Percentiles rank a stretch among this genome's conserved stretches.
Conservation (phyloP, 2,888 invertebrate species). For the Perizoma affinitatum region DNA sequence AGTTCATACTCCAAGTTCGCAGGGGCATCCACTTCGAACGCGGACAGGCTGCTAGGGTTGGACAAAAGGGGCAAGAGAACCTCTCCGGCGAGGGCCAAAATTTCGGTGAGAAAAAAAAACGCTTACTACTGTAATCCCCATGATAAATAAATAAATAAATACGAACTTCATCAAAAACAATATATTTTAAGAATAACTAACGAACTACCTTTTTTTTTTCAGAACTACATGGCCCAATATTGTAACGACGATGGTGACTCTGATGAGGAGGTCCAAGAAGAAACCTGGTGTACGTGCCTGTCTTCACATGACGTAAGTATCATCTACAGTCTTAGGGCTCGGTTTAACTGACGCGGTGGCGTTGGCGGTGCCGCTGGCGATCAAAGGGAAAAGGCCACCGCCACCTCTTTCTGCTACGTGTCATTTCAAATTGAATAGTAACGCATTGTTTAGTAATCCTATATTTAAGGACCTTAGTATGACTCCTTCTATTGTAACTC, state of each 20-base stretch:
- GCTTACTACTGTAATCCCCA: too few relatives aligned
- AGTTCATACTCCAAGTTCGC: constrained; percentile 69
- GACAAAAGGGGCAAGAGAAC: constrained; percentile 56
- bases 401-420: too few relatives aligned
- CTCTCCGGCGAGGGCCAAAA: constrained; percentile 57
- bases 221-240: constrained; percentile 62
- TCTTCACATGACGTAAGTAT: constrained; percentile 70
- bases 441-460: too few relatives aligned
- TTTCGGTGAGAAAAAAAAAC: too few relatives aligned
- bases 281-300: constrained; percentile 74
- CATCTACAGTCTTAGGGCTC: not conserved
- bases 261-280: constrained; percentile 69
- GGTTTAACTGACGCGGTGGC: too few relatives aligned
- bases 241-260: constrained; percentile 71
- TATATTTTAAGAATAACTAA: not conserved
- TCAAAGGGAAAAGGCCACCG: too few relatives aligned
- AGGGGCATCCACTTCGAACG: constrained; percentile 75
- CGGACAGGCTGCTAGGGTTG: constrained; percentile 71
- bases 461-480: too few relatives aligned
- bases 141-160: too few relatives aligned
- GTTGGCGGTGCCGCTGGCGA: too few relatives aligned
- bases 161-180: not conserved
- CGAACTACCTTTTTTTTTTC: constrained; percentile 38
- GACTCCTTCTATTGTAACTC: too few relatives aligned
- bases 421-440: too few relatives aligned